Evolutionary conservation across 2,888 invertebrate species (phyloP).

Genomic region (Ophonus ardosiacus): DNA sequence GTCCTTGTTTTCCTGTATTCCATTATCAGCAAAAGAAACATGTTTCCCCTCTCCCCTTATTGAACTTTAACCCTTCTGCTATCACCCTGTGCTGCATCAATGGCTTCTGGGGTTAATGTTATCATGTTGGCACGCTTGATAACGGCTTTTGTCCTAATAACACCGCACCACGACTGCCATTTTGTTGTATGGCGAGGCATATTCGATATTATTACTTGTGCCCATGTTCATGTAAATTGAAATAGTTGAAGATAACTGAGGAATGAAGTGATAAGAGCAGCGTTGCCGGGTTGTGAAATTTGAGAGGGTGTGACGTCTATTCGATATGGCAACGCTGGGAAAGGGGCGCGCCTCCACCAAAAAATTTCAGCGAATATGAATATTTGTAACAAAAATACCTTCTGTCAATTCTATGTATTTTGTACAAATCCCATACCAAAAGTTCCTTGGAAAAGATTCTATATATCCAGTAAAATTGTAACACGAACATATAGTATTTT

Average conservation of each 20-base stretch:
- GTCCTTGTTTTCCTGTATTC: not conserved
- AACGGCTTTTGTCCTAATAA: conserved; percentile 33
- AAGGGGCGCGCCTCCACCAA: too few species aligned
- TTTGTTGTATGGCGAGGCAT: not conserved
- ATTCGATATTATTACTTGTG: conserved; percentile 26
- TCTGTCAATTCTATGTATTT: too few species aligned
- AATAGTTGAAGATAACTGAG: conserved; percentile 16
- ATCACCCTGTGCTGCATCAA: conserved; percentile 27
- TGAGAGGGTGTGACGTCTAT: too few species aligned
- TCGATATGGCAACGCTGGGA: too few species aligned
- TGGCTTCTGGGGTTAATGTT: conserved; percentile 25
- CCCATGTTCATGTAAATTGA: not conserved
- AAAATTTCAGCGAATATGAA: too few species aligned
- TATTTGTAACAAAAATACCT: too few species aligned
- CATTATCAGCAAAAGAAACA: not conserved
- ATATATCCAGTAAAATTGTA: too few species aligned
- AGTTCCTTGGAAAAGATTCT: too few species aligned
- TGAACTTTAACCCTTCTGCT: conserved; percentile 26
- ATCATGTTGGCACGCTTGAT: conserved; percentile 33
- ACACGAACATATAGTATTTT: too few species aligned
- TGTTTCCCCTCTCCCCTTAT: not conserved
- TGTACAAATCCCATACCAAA: too few species aligned
- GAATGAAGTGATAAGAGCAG: not conserved
- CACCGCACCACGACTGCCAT: conserved; percentile 5
- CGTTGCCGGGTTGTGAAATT: too few species aligned